Evolutionary conservation across 2,797 vertebrate genomes (phyloP).

Genomic region (Syncerus caffer): DNA sequence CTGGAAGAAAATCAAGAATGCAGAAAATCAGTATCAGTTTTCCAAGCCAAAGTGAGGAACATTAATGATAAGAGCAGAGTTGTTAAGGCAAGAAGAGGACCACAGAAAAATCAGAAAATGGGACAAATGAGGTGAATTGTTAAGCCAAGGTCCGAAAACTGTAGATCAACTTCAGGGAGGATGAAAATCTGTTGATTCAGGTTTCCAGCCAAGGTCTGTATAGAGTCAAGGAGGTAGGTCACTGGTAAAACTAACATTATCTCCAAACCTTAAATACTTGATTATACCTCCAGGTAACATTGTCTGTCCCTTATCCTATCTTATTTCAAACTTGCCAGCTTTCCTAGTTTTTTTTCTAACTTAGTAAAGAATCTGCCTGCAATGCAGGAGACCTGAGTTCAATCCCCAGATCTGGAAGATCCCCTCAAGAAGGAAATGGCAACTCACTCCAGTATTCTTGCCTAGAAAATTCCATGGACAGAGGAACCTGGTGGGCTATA

Average conservation of each 20-base stretch:
- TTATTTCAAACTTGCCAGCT: neutral
- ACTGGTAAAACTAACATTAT: neutral
- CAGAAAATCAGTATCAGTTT: neutral
- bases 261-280: neutral
- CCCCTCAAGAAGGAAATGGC: neutral
- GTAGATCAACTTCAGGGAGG: neutral
- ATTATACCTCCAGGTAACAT: neutral
- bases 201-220: neutral
- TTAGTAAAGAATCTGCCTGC: neutral
- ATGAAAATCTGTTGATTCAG: neutral
- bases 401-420: neutral
- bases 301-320: neutral
- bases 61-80: neutral
- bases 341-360: neutral
- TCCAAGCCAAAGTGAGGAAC: neutral
- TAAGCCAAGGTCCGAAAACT: neutral
- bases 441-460: neutral
- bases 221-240: neutral
- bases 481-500: neutral
- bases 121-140: neutral
- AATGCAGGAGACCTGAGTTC: neutral
- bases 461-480: neutral
- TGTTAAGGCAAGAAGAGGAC: neutral
- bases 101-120: neutral
- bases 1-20: slow-evolving; percentile 3